Base-by-base conservation (phyloP, 2,113 vertebrate genomes). In the Bufo gargarizans region DNA sequence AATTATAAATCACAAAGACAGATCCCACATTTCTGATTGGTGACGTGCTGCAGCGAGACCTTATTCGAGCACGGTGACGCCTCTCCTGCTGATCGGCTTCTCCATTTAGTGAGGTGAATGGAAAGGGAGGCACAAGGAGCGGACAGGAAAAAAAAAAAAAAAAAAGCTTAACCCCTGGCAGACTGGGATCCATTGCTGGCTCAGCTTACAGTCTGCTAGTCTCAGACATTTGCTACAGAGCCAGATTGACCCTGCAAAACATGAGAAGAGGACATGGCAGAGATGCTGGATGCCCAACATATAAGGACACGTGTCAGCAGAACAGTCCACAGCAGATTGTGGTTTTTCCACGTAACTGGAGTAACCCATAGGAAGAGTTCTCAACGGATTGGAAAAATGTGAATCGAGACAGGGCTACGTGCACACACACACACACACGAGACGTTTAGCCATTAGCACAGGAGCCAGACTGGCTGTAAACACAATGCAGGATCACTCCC, bases 41-140 rank as follows among this genome's bases (percentile, higher is more conserved):
- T 92, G 91, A 93, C 88, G 92, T 90, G 88, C 86, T 92, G 88
- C 89, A 88, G 90, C 53, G 87, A 85, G 47, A 92, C 92, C 92
- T 93, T 91, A 93, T 93, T 93, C 90, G 92, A 19, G 90, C 91
- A 92, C 78, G 93, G 90, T 92, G 81, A 92, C 90, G 92, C 93
- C 90, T 93, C 93, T 90, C 90, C 93, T 90, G 91, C 90, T 89
- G 89, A 93, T 91, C 91, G 88, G 89, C 90, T 91, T 94, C 92
- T 91, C 90, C 77, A 91, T 92, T 92, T 93, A 93, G 91, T 91
- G 91, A 94, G 90, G 90, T 93, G 92, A 95, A 94, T 89, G 93
- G 88, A 84, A 93, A 93, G 84, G 86, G 89, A 92, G 88, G 88
- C 86, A 92, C 92, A 94, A 93, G 93, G 49, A 91, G 89, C 90